Percentiles rank a stretch among this genome's conserved stretches.
phyloP scores from a whole-genome alignment of 2,888 invertebrate genomes.

The Ischnura elegans region DNA sequence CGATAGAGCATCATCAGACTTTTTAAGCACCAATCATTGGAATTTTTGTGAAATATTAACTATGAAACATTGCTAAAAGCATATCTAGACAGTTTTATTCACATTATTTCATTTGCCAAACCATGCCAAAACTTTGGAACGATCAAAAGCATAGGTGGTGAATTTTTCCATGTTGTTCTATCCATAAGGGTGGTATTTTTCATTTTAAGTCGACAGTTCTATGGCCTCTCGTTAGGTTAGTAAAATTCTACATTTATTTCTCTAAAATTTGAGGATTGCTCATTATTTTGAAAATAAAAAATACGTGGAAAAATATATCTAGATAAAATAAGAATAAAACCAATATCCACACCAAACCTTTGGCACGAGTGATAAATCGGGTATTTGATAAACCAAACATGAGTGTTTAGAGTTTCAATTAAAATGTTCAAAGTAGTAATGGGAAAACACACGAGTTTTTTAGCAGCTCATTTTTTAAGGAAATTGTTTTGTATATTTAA shows the following conservation, averaged over 20 bases:
- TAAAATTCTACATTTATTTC: no score
- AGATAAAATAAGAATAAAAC: background rate
- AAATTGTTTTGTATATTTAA: no score
- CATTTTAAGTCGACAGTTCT: background rate
- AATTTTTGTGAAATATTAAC: background rate
- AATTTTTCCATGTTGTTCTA: background rate
- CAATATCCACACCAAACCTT: background rate
- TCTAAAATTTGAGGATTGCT: no score
- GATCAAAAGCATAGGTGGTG: background rate
- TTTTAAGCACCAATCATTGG: conserved; percentile 38
- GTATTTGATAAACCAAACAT: no score
- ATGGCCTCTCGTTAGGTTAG: no score
- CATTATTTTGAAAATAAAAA: background rate
- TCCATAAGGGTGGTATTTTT: background rate
- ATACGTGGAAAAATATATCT: background rate
- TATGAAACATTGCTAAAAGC: conserved; percentile 25
- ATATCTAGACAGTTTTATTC: conserved; percentile 8
- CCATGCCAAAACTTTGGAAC: background rate
- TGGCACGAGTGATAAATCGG: no score
- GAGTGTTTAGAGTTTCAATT: no score
- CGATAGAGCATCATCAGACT: conserved; percentile 18
- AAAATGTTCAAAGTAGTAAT: no score
- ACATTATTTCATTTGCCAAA: background rate
- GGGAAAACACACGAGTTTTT: no score
- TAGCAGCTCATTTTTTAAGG: no score